These are phyloP conservation scores for Ptychoptera albimana DNA, from an alignment of 2,888 invertebrate species.

Conservation along the genomic window DNA sequence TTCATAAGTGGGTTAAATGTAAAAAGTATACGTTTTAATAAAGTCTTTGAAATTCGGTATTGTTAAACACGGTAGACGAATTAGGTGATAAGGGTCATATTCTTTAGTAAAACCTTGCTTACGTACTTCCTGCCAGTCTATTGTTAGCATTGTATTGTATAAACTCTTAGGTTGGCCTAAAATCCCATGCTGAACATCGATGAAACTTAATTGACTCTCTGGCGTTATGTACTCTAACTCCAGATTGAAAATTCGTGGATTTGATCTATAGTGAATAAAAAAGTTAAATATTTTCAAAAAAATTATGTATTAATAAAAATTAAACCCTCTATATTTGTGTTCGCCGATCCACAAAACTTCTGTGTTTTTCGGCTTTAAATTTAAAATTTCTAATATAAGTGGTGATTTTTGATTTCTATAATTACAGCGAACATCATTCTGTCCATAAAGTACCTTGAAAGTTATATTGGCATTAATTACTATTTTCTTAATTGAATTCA, in stretches of 20 bases:
- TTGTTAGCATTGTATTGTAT: slow-evolving; percentile 21
- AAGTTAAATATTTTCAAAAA: background rate
- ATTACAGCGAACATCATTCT: slow-evolving; percentile 20
- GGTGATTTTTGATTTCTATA: slow-evolving; percentile 25
- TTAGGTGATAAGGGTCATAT: slow-evolving; percentile 24
- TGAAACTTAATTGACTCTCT: slow-evolving; percentile 20
- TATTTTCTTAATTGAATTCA: too few species aligned
- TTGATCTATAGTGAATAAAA: slow-evolving; percentile 9
- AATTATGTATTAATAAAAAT: background rate
- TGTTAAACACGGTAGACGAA: slow-evolving; percentile 17
- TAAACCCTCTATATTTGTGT: slow-evolving; percentile 22
- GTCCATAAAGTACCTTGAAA: slow-evolving; percentile 16
- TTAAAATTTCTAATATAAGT: slow-evolving; percentile 21
- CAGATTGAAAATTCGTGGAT: slow-evolving; percentile 20
- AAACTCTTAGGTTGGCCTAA: slow-evolving; percentile 22
- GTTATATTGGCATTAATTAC: too few species aligned
- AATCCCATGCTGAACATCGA: slow-evolving; percentile 24
- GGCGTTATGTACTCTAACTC: slow-evolving; percentile 25
- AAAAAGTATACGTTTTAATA: slow-evolving; percentile 4
- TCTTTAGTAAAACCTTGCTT: slow-evolving; percentile 15
- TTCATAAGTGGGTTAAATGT: background rate
- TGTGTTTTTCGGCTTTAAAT: slow-evolving; percentile 16
- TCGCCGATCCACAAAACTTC: slow-evolving; percentile 27
- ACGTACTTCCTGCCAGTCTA: slow-evolving; percentile 21
- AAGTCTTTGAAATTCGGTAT: slow-evolving; percentile 8